Percentiles rank a stretch among this genome's conserved stretches.
Evolutionary conservation across 2,888 invertebrate genomes (phyloP).

Genomic region (Galerucella nymphaeae): DNA sequence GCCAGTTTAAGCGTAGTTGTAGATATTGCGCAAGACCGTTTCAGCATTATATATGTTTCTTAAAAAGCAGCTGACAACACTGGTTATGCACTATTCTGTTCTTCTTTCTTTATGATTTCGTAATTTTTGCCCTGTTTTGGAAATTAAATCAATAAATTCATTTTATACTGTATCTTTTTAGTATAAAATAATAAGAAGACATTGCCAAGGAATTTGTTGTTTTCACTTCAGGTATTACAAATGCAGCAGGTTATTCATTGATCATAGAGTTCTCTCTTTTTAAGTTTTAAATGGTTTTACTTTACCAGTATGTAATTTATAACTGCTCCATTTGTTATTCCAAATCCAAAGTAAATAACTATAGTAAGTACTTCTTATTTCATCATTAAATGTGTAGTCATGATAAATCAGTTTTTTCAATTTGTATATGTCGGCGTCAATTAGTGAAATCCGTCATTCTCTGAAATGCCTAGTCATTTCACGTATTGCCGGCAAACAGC

Average conservation of each 20-base stretch:
- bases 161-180: neutral
- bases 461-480: too few relatives aligned
- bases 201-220: neutral
- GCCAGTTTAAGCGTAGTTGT: neutral
- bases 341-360: slow-evolving; percentile 44
- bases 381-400: too few relatives aligned
- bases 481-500: too few relatives aligned
- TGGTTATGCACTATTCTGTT: neutral
- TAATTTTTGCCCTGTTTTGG: slow-evolving; percentile 31
- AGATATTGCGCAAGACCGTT: neutral
- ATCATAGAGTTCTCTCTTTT: slow-evolving; percentile 58
- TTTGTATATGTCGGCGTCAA: too few relatives aligned
- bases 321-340: slow-evolving; percentile 30
- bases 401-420: too few relatives aligned
- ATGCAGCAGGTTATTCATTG: slow-evolving; percentile 35
- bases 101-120: slow-evolving; percentile 33
- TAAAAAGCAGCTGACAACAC: slow-evolving; percentile 5
- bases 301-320: slow-evolving; percentile 65
- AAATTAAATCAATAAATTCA: slow-evolving; percentile 36
- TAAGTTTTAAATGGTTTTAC: slow-evolving; percentile 62
- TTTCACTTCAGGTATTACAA: slow-evolving; percentile 10
- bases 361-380: too few relatives aligned
- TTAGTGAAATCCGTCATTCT: too few relatives aligned
- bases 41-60: neutral
- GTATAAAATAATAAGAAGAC: neutral